Percentiles rank a stretch among this genome's conserved stretches.
Conservation (phyloP, 2,888 invertebrate species). For the Philereme vetulata region DNA sequence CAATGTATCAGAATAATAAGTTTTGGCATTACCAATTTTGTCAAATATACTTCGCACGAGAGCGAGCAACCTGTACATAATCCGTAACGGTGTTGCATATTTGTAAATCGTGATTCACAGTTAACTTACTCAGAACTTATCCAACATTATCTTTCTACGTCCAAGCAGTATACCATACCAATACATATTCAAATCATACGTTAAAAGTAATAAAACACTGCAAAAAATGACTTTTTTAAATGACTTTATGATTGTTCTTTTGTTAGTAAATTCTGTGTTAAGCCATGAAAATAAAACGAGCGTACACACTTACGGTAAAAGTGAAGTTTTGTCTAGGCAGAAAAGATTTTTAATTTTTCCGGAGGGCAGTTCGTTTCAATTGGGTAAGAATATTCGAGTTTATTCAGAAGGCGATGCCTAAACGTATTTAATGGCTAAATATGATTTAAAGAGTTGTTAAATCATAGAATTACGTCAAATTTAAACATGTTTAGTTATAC, state of each 20-base stretch:
- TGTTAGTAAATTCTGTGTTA: constrained; percentile 29
- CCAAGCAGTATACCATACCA: constrained; percentile 16
- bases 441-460: too few relatives aligned
- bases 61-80: constrained; percentile 25
- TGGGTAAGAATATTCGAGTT: constrained; percentile 69
- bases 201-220: neutral
- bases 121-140: constrained; percentile 38
- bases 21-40: too few relatives aligned
- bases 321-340: constrained; percentile 72
- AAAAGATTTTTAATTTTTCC: constrained; percentile 84
- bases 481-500: too few relatives aligned
- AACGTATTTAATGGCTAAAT: too few relatives aligned
- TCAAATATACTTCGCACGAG: neutral
- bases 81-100: constrained; percentile 44
- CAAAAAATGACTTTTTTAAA: constrained; percentile 10
- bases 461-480: too few relatives aligned
- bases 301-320: constrained; percentile 37
- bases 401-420: too few relatives aligned
- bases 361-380: constrained; percentile 85
- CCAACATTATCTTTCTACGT: constrained; percentile 32
- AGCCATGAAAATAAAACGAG: constrained; percentile 30
- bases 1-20: too few relatives aligned
- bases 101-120: constrained; percentile 66
- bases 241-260: constrained; percentile 1
- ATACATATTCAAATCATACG: neutral